A percentile compares a stretch with the other conserved stretches of the same genome.
Conservation (phyloP, 2,113 vertebrate genomes). For the Macrotus californicus region DNA sequence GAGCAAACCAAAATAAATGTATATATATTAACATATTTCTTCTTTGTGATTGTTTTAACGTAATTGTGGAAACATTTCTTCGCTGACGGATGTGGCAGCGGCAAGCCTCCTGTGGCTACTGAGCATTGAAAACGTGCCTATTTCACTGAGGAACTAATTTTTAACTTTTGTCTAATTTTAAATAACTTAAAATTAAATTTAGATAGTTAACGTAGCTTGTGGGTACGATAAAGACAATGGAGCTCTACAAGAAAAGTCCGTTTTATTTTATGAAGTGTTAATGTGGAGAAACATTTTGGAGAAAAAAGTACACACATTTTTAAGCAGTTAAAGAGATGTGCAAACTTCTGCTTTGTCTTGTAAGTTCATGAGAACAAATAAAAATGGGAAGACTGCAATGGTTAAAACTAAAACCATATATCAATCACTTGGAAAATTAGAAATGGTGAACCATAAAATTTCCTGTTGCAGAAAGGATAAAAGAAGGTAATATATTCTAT, state of each 20-base stretch:
- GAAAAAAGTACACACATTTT: neutral
- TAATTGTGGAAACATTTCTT: neutral
- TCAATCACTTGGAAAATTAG: constrained; percentile 33
- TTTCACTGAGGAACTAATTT: neutral
- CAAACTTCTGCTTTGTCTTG: neutral
- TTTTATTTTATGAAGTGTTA: neutral
- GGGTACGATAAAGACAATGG: neutral
- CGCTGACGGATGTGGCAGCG: neutral
- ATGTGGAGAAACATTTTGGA: neutral
- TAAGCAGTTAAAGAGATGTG: neutral
- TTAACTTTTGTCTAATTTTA: neutral
- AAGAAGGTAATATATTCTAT: neutral
- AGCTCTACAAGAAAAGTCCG: neutral
- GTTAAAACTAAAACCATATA: neutral
- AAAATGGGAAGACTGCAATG: neutral
- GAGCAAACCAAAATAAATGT: neutral
- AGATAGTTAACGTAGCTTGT: neutral
- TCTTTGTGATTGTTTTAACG: neutral
- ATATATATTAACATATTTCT: neutral
- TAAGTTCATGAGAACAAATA: neutral
- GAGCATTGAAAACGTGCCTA: neutral
- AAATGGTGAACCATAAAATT: neutral
- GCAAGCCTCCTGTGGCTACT: neutral
- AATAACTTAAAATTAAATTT: neutral
- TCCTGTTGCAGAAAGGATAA: neutral